Evolutionary conservation across 1,140 invertebrate genomes (phyloP).

Genomic region (Popillia japonica): DNA sequence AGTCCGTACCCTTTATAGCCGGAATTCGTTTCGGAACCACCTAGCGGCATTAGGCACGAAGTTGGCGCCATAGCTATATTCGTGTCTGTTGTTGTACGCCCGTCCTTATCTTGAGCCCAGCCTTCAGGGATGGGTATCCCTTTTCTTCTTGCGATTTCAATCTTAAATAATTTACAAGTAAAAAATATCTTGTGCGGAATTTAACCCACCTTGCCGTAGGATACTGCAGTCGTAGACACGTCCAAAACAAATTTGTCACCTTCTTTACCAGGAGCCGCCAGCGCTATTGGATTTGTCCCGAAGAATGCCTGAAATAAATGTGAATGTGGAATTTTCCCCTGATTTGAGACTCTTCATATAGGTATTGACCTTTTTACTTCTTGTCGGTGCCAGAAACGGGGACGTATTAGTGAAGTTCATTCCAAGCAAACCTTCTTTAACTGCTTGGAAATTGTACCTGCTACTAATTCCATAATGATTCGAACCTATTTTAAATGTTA

Average conservation of each 20-base stretch:
- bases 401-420: conserved; percentile 94
- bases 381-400: conserved; percentile 85
- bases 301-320: conserved; percentile 65
- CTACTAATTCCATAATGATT: conserved; percentile 94
- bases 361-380: conserved; percentile 73
- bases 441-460: conserved; percentile 83
- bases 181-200: background rate
- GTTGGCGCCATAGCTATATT: conserved; percentile 69
- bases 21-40: conserved; percentile 78
- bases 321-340: conserved; percentile 68
- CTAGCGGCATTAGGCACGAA: conserved; percentile 80
- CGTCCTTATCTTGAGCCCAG: conserved; percentile 83
- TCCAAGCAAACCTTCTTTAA: conserved; percentile 80
- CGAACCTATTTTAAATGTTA: conserved; percentile 67
- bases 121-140: conserved; percentile 76
- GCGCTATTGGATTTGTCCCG: conserved; percentile 89
- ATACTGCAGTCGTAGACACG: conserved; percentile 91
- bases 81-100: conserved; percentile 73
- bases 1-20: conserved; percentile 95
- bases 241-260: conserved; percentile 87
- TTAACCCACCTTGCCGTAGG: conserved; percentile 75
- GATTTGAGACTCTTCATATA: conserved; percentile 75
- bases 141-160: conserved; percentile 83
- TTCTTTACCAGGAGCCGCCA: conserved; percentile 78
- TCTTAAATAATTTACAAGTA: conserved; percentile 60